Base-by-base conservation (phyloP, 2,888 invertebrate genomes). In the Volucella inflata region DNA sequence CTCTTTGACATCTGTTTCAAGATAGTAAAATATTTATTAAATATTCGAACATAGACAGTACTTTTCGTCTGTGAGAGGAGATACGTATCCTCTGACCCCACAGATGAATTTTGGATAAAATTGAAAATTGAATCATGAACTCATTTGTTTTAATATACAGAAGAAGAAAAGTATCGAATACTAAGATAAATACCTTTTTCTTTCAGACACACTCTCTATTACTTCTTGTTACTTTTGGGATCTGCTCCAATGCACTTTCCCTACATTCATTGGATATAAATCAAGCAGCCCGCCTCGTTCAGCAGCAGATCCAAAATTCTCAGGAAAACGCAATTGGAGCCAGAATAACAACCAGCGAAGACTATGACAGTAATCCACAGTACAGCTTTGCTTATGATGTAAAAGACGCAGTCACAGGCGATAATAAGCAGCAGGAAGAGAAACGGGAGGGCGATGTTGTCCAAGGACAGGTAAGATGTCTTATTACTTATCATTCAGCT, bases 201-300 rank as follows among this genome's bases (percentile, higher is more conserved):
- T 65, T 68, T 2, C 48, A 83, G 79, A 87, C 85, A 84, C 68
- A 46, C 11, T 84, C 40, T 38, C 44, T 87, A 42, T 0, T 83
- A 64, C 64, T 87, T 62, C 59, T 87, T 30, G 55, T 78, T 38
- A 70, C 40, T 51, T 75, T 74, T 78, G 87, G 74, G 36, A 67
- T 75, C 2, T 78, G n/a, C 75, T 72, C 48, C 38, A 75, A 67
- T 21, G 78, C 74, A 16, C 78, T 74, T 38, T 72, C 87, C 30
- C 77, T 91, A 87, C 90, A 90, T 70, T 88, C 90, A n/a, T 60
- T 91, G 72, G 90, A 91, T 72, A 87, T 90, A 36, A 83, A 87
- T 53, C 77, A 79, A 76, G 30, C 85, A 46, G 72, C 85, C 12
- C 81, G 30, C 30, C 30, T 30, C 30, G 30, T 30, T 30, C 30